Percentiles rank a stretch among this genome's conserved stretches.
Conservation (phyloP, 2,888 invertebrate genomes). For the Chalcosyrphus nemorum region DNA sequence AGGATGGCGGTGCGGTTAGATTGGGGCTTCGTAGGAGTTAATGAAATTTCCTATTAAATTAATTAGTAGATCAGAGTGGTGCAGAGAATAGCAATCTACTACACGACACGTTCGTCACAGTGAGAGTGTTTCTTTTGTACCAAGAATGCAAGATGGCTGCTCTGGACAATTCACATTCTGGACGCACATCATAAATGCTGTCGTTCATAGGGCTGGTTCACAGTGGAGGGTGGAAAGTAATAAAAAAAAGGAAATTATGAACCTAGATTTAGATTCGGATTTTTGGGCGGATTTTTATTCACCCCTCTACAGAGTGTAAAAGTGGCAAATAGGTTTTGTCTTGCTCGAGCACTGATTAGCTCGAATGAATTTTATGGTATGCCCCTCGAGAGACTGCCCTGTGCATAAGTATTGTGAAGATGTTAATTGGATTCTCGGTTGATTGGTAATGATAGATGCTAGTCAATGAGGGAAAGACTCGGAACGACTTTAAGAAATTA, state of each 20-base stretch:
- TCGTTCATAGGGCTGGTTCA: too few species aligned
- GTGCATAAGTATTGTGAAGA: neutral
- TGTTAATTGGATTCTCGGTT: conserved; percentile 21
- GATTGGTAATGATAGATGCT: neutral
- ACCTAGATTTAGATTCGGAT: conserved; percentile 14
- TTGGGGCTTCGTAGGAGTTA: conserved; percentile 34
- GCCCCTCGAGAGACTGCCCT: neutral
- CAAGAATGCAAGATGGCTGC: neutral
- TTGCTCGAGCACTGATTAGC: neutral
- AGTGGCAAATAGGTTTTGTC: neutral
- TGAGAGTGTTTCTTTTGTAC: conserved; percentile 13
- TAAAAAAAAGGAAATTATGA: conserved; percentile 4
- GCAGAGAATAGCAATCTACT: neutral
- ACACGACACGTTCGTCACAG: neutral
- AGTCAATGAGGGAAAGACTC: neutral
- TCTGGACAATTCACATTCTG: conserved; percentile 4
- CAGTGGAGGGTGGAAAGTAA: neutral
- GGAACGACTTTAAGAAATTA: too few species aligned
- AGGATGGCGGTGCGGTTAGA: conserved; percentile 16
- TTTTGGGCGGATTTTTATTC: neutral
- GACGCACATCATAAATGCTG: conserved; percentile 23
- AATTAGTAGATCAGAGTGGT: conserved; percentile 22
- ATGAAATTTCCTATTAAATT: conserved; percentile 57
- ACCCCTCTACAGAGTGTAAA: neutral
- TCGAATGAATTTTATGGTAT: neutral